A percentile compares a stretch with the other conserved stretches of the same genome.
Conservation (phyloP, 2,113 vertebrate species). For the Myotis yumanensis region DNA sequence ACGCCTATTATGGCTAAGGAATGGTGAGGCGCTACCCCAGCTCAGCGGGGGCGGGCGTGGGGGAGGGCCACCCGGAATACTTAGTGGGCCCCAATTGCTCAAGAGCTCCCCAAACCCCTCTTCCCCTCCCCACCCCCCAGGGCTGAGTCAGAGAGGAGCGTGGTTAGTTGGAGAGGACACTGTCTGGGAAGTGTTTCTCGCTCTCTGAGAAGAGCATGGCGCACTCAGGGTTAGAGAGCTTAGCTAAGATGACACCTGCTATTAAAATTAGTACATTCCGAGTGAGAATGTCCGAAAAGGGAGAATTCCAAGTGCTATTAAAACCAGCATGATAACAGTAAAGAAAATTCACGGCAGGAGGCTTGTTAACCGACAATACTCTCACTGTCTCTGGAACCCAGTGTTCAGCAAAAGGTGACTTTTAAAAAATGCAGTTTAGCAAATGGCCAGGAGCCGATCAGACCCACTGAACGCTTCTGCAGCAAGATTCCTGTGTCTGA, state of each 20-base stretch:
- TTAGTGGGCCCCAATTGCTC: not conserved
- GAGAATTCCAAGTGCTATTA: slow-evolving; percentile 25
- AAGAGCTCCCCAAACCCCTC: not conserved
- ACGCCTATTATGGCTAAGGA: slow-evolving; percentile 32
- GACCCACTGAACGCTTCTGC: not conserved
- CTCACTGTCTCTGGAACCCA: not conserved
- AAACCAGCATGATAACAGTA: slow-evolving; percentile 42
- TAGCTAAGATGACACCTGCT: slow-evolving; percentile 13
- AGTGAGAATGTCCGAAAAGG: slow-evolving; percentile 18
- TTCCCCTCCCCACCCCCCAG: not conserved
- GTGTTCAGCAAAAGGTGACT: not conserved
- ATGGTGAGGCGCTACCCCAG: not conserved
- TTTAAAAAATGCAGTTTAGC: slow-evolving; percentile 5
- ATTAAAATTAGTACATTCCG: slow-evolving; percentile 18
- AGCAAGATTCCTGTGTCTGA: not conserved
- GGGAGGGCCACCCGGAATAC: rapidly evolving
- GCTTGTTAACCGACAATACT: not conserved
- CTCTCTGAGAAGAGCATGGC: not conserved
- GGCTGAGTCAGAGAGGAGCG: too few species aligned
- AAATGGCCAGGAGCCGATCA: not conserved
- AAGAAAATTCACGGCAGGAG: slow-evolving; percentile 3
- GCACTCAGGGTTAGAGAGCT: not conserved
- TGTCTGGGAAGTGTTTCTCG: not conserved
- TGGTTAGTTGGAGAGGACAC: not conserved
- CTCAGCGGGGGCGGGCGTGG: rapidly evolving